Percentiles rank a stretch among this genome's conserved stretches.
Conservation (phyloP, 2,888 invertebrate genomes). For the Cremastinae sp. region DNA sequence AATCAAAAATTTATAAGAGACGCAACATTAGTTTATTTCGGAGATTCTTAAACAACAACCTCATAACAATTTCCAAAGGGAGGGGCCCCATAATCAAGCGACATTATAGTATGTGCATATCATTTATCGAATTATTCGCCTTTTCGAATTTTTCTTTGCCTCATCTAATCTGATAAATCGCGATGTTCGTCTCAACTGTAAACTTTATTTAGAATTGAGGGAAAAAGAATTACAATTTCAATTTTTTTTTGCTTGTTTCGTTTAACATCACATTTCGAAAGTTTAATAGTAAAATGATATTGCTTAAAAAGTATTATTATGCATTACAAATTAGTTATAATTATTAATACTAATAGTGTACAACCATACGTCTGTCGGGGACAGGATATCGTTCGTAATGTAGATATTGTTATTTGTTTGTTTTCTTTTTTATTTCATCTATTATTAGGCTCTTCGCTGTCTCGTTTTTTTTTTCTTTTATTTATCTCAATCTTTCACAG, state of each 20-base stretch:
- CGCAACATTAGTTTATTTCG: conserved; percentile 79
- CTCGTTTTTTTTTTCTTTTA: conserved; percentile 60
- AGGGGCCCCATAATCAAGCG: conserved; percentile 66
- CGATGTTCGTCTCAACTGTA: conserved; percentile 74
- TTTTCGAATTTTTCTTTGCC: conserved; percentile 37
- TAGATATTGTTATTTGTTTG: conserved; percentile 63
- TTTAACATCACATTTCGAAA: conserved; percentile 79
- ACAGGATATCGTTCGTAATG: conserved; percentile 72
- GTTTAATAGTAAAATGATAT: conserved; percentile 79
- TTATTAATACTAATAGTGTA: conserved; percentile 80
- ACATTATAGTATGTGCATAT: conserved; percentile 61
- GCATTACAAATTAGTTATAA: conserved; percentile 79
- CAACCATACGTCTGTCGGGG: conserved; percentile 77
- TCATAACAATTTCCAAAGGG: conserved; percentile 77
- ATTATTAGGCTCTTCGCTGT: conserved; percentile 72
- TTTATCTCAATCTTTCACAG: conserved; percentile 54
- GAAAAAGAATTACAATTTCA: conserved; percentile 72
- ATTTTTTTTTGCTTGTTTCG: conserved; percentile 63
- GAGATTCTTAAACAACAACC: conserved; percentile 78
- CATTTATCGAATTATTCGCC: conserved; percentile 60
- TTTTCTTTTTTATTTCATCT: conserved; percentile 60
- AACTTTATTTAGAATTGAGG: conserved; percentile 76
- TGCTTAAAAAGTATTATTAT: conserved; percentile 77
- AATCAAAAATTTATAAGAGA: conserved; percentile 74
- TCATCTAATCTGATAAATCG: conserved; percentile 42